Conservation (phyloP, 2,113 vertebrate genomes). For the Plecturocebus donacophilus region DNA sequence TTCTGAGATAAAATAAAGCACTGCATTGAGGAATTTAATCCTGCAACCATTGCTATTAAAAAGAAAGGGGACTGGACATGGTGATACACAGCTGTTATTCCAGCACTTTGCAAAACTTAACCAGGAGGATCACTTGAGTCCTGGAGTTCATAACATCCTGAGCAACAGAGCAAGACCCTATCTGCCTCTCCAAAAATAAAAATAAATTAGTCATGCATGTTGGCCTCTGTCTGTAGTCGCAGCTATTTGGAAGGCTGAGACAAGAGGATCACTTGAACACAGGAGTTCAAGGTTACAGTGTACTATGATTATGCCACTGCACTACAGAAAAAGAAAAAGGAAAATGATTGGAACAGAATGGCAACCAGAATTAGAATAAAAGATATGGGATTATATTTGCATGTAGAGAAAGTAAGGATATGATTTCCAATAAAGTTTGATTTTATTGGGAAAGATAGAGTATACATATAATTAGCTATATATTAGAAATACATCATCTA, state of each 20-base stretch:
- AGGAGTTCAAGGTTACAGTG: no score
- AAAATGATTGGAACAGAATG: neutral
- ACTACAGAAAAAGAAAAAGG: neutral
- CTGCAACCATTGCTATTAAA: neutral
- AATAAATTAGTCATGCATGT: no score
- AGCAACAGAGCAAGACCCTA: no score
- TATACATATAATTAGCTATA: neutral
- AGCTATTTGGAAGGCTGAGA: no score
- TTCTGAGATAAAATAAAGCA: neutral
- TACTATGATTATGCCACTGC: no score
- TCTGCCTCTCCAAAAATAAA: no score
- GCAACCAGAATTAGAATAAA: neutral
- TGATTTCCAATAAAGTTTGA: conserved; percentile 12
- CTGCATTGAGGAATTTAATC: neutral
- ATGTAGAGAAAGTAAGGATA: neutral
- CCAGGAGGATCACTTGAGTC: no score
- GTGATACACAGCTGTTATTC: no score
- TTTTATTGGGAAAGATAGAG: neutral
- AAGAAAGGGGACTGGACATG: neutral
- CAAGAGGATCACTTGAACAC: no score
- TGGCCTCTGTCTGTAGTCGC: no score
- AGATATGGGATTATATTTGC: neutral
- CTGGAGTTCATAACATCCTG: no score
- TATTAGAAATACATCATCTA: neutral
- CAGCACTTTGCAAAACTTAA: no score